Conservation (phyloP, 1,140 invertebrate species). For the Rhopalosiphum padi region DNA sequence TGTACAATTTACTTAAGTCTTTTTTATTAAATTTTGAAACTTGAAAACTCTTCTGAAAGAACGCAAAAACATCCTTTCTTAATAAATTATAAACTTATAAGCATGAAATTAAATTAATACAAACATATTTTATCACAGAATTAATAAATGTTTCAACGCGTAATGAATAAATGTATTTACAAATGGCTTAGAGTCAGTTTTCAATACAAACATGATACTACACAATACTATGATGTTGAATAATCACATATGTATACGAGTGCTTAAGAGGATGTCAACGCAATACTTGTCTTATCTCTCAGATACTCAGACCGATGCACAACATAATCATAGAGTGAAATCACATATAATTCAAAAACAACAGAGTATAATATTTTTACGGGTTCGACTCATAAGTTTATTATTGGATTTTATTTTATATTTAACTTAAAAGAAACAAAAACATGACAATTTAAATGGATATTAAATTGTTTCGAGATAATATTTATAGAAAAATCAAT, state of each 20-base stretch:
- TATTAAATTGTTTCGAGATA: too few species aligned
- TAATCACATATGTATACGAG: not conserved
- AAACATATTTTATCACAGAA: not conserved
- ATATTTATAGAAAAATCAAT: too few species aligned
- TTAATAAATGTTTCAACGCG: not conserved
- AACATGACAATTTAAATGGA: too few species aligned
- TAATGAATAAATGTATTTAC: slow-evolving; percentile 2
- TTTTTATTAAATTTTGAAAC: not conserved
- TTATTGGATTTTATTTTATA: not conserved
- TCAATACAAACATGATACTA: not conserved
- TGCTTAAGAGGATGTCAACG: not conserved
- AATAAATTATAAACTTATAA: not conserved
- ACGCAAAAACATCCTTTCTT: not conserved
- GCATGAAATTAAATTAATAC: not conserved
- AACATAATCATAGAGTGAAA: not conserved
- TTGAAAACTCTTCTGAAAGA: not conserved
- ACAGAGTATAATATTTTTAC: not conserved
- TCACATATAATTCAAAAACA: not conserved
- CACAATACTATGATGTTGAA: not conserved
- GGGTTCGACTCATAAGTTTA: not conserved
- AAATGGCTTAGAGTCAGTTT: not conserved
- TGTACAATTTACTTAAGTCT: not conserved
- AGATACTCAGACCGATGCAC: not conserved
- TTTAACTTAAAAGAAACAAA: not conserved
- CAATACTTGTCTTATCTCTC: not conserved